Evolutionary conservation across 1,140 invertebrate species (phyloP).

Genomic region (Drosophila hydei): DNA sequence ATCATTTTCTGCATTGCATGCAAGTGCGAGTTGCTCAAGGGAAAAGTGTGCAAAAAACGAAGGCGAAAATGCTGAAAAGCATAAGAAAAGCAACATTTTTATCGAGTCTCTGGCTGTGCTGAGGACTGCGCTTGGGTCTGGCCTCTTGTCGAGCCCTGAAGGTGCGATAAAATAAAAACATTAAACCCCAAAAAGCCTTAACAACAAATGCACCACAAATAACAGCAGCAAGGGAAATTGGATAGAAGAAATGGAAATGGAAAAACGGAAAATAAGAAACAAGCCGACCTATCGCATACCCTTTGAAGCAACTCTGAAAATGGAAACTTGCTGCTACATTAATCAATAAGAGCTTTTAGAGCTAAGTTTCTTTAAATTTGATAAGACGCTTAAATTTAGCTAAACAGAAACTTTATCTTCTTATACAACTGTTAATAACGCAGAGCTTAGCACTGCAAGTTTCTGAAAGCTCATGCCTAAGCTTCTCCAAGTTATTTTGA

Average conservation of each 20-base stretch:
- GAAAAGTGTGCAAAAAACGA: background rate
- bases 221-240: constrained; percentile 21
- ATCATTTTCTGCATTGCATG: constrained; percentile 37
- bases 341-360: no score
- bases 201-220: constrained; percentile 21
- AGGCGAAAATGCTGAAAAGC: background rate
- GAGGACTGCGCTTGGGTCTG: background rate
- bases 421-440: no score
- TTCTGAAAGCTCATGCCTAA: background rate
- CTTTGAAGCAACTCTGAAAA: background rate
- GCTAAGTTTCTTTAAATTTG: no score
- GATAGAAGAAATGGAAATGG: background rate
- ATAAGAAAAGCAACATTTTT: constrained; percentile 15
- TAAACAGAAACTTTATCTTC: no score
- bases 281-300: background rate
- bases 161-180: constrained; percentile 47
- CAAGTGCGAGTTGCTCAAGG: background rate
- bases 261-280: background rate
- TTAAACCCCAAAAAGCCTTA: background rate
- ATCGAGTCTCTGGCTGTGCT: constrained; percentile 6
- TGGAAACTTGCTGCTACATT: no score
- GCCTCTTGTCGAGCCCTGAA: constrained; percentile 20
- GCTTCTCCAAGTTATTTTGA: background rate
- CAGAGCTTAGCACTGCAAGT: no score
- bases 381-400: no score